phyloP scores from a whole-genome alignment of 2,888 invertebrate genomes.

The Dermolepida albohirtum region DNA sequence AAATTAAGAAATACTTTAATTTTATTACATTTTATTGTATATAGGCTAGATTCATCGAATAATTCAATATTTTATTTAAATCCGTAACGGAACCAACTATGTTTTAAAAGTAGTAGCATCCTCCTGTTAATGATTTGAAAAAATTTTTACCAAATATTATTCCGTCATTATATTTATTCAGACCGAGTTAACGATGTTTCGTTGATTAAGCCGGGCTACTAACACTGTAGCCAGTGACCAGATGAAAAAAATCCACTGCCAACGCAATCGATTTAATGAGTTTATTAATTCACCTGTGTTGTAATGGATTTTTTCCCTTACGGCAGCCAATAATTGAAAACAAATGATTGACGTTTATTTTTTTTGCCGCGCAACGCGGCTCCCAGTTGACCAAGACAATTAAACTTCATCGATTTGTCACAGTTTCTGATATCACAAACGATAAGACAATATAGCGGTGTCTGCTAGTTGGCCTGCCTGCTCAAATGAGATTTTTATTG shows the following conservation, averaged over 20 bases:
- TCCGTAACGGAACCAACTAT: no score
- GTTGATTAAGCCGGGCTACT: conserved; percentile 30
- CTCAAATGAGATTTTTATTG: conserved; percentile 32
- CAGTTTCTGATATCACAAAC: conserved; percentile 33
- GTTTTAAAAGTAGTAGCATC: no score
- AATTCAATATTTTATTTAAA: no score
- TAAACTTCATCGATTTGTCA: conserved; percentile 37
- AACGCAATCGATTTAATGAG: conserved; percentile 36
- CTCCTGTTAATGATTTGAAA: no score
- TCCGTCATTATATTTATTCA: no score
- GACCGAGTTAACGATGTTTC: conserved; percentile 8
- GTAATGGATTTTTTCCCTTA: conserved; percentile 37
- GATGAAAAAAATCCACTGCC: conserved; percentile 25
- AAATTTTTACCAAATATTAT: no score
- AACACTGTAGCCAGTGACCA: conserved; percentile 16
- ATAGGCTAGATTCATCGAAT: no score
- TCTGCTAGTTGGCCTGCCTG: conserved; percentile 17
- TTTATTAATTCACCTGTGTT: conserved; percentile 38
- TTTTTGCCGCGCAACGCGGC: conserved; percentile 27
- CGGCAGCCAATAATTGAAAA: conserved; percentile 38
- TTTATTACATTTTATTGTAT: no score
- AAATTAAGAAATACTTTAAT: no score
- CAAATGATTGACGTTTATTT: conserved; percentile 38
- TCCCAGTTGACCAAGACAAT: conserved; percentile 37
- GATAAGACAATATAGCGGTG: conserved; percentile 29